Base-by-base conservation (phyloP, 1,140 invertebrate species). In the Trachymyrmex septentrionalis region DNA sequence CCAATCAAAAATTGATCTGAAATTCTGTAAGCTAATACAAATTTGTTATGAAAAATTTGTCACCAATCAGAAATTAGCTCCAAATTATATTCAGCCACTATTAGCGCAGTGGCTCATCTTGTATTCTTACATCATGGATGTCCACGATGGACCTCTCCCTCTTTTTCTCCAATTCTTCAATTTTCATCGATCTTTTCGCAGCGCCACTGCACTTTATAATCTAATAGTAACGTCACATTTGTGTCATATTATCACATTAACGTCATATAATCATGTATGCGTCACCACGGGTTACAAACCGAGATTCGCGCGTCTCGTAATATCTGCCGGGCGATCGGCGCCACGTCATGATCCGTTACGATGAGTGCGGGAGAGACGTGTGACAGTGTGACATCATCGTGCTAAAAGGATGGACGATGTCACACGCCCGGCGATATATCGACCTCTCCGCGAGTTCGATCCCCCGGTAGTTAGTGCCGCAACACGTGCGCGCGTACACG, bases 331-430 rank as follows among this genome's bases (percentile, higher is more conserved):
- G 34, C 76, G 88, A 92, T 91, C 19, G 69, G 76, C 82, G 44
- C 71, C 53, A 50, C 91, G 91, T 93, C 92, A 93, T 88, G 66
- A 88, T 55, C 90, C 91, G 91, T 92, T 93, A 92, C 75, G 50
- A 76, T 86, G 67, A 50, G 16, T 48, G 50, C 19, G 53, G 7
- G 38, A 21, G n/a, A 57, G 16, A 57, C 21, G 16, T 30, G 86
- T 93, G 38, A 44, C 38, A 10, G 9, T 44, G 48, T 50, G 92
- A 93, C 91, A 93, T 93, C 91, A 93, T 80, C 73, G 85, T 57
- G 76, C 87, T 87, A 87, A 90, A 90, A 90, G 67, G 59, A 73
- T 44, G 55, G 64, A 82, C 84, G 88, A 87, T 88, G 91, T 91
- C 85, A 76, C 66, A 66, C 53, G 16, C 34, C 44, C 9, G 50